A percentile compares a stretch with the other conserved stretches of the same genome.
Evolutionary conservation across 2,113 vertebrate genomes (phyloP).

Genomic region (Tetrao urogallus): DNA sequence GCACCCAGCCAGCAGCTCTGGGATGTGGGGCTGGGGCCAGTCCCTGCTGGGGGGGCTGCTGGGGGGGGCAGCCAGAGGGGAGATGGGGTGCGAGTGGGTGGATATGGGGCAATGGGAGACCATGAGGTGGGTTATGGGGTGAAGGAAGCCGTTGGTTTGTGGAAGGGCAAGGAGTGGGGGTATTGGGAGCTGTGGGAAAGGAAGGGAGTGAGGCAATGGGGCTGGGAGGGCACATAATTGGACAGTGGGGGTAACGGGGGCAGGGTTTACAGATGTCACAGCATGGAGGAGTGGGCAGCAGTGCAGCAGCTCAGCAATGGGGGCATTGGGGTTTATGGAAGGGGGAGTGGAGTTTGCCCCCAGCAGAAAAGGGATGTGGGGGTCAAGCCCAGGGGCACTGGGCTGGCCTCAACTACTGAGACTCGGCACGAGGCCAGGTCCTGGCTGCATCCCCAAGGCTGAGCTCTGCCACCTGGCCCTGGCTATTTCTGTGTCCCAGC

Average conservation of each 20-base stretch:
- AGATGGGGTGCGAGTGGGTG: not conserved
- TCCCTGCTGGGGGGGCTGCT: no score
- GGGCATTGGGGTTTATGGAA: not conserved
- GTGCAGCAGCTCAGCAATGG: not conserved
- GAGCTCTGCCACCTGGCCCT: not conserved
- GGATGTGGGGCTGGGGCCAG: not conserved
- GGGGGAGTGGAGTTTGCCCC: not conserved
- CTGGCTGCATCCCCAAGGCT: not conserved
- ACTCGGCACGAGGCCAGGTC: no score
- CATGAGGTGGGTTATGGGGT: no score
- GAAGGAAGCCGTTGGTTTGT: no score
- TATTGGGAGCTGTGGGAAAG: no score
- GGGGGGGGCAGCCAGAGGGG: not conserved
- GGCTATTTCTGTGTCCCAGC: not conserved
- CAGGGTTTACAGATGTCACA: no score
- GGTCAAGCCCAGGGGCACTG: rapidly evolving
- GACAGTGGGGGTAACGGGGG: not conserved
- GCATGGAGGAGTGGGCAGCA: no score
- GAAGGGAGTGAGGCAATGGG: not conserved
- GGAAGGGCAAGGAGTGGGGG: not conserved
- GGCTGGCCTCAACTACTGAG: not conserved
- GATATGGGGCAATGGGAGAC: not conserved
- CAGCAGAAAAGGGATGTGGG: not conserved
- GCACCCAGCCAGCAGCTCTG: not conserved
- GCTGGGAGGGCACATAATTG: not conserved